Conservation (phyloP, 2,888 invertebrate genomes). For the Lamellibrachia satsuma region DNA sequence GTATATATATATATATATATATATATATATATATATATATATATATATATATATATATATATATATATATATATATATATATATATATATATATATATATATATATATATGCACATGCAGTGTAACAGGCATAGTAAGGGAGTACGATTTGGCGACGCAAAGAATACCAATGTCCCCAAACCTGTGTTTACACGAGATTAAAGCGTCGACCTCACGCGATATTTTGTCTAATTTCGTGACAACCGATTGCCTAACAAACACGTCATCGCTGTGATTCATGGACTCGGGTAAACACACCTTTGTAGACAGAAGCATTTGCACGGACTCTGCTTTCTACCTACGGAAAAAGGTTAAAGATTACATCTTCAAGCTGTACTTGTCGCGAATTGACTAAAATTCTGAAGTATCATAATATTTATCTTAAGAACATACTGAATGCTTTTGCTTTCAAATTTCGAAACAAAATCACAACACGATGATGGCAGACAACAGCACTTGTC, state of each 20-base stretch:
- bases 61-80: slow-evolving; percentile 5
- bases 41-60: not conserved
- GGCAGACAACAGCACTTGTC: too few species aligned
- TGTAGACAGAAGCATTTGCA: not conserved
- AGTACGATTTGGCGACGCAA: not conserved
- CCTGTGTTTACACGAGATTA: not conserved
- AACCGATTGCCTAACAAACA: not conserved
- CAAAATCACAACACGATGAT: too few species aligned
- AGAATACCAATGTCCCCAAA: not conserved
- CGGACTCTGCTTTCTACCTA: not conserved
- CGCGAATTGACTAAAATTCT: not conserved
- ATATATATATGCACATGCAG: not conserved
- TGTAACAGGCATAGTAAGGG: not conserved
- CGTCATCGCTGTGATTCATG: not conserved
- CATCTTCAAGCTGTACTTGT: not conserved
- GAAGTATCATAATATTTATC: not conserved
- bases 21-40: slow-evolving; percentile 23
- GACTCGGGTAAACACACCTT: not conserved
- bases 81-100: not conserved
- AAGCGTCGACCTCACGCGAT: not conserved
- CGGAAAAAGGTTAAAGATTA: not conserved
- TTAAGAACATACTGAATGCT: not conserved
- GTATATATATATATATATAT: slow-evolving; percentile 22
- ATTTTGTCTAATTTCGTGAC: not conserved
- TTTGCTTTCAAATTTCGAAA: too few species aligned